Conservation (phyloP, 2,888 invertebrate genomes). For the Xylota segnis region DNA sequence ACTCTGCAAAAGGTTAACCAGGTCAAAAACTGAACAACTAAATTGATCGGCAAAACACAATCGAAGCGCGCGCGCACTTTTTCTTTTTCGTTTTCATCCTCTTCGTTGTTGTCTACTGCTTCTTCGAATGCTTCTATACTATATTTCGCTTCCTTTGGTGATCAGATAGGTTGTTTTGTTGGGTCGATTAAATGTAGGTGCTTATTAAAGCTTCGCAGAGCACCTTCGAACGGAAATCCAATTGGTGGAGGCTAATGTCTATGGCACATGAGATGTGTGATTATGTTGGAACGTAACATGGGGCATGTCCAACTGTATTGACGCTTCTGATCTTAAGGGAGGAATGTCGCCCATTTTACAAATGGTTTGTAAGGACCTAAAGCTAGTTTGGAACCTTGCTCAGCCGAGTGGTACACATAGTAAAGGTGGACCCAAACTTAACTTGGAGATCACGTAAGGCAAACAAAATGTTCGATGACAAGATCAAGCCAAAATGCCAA, state of each 20-base stretch:
- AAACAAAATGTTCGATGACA: too few relatives aligned
- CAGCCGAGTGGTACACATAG: too few relatives aligned
- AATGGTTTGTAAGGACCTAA: too few relatives aligned
- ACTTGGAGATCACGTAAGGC: too few relatives aligned
- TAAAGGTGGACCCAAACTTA: too few relatives aligned
- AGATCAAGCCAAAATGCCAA: too few relatives aligned
- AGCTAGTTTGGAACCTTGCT: too few relatives aligned
- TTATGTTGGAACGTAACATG: slow-evolving; percentile 41
- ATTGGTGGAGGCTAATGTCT: slow-evolving; percentile 36
- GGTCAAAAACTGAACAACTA: slow-evolving; percentile 84
- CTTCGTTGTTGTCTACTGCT: not conserved
- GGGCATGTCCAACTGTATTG: slow-evolving; percentile 32
- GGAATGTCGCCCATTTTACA: slow-evolving; percentile 9
- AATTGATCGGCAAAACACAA: slow-evolving; percentile 82
- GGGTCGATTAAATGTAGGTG: slow-evolving; percentile 43
- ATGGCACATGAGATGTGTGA: slow-evolving; percentile 38
- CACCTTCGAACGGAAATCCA: slow-evolving; percentile 46
- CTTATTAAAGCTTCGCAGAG: slow-evolving; percentile 60
- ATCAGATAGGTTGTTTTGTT: slow-evolving; percentile 46
- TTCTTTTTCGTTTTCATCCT: slow-evolving; percentile 63
- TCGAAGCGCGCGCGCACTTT: slow-evolving; percentile 76
- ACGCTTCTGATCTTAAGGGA: slow-evolving; percentile 42
- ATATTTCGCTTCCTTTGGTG: not conserved
- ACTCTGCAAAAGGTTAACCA: slow-evolving; percentile 81
- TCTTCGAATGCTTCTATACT: slow-evolving; percentile 7